Evolutionary conservation across 2,888 invertebrate species (phyloP).

Genomic region (Ptilodon capucinus): DNA sequence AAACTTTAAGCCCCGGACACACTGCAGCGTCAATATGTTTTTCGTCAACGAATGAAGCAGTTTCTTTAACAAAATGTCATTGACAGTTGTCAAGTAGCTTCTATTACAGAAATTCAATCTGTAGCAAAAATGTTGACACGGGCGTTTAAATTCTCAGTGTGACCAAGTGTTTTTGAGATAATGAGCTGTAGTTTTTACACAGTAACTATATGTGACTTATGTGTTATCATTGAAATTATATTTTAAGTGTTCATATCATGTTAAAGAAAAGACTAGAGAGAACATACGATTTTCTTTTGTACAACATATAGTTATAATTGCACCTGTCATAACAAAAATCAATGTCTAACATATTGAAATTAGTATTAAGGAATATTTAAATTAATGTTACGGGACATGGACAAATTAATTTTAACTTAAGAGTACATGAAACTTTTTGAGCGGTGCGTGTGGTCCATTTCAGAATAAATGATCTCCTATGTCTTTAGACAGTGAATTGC

Average conservation of each 20-base stretch:
- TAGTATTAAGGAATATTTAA: neutral
- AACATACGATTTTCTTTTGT: too few species aligned
- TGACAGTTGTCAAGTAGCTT: too few species aligned
- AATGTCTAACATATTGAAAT: neutral
- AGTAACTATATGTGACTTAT: neutral
- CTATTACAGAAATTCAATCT: too few species aligned
- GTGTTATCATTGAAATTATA: neutral
- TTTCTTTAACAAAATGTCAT: too few species aligned
- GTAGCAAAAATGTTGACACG: too few species aligned
- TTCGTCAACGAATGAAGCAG: too few species aligned
- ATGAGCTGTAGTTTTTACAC: neutral
- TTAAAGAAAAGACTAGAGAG: too few species aligned
- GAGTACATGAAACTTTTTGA: neutral
- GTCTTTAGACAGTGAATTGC: neutral
- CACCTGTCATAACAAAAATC: neutral
- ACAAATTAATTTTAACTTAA: neutral
- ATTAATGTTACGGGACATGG: neutral
- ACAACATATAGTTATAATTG: too few species aligned
- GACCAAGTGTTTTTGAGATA: neutral
- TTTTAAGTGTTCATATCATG: too few species aligned
- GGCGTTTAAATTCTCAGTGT: too few species aligned
- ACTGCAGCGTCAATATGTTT: too few species aligned
- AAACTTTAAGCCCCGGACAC: too few species aligned
- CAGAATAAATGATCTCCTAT: neutral
- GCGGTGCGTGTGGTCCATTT: neutral